Evolutionary conservation across 2,888 invertebrate genomes (phyloP).

Genomic region (Hypercompe scribonia): DNA sequence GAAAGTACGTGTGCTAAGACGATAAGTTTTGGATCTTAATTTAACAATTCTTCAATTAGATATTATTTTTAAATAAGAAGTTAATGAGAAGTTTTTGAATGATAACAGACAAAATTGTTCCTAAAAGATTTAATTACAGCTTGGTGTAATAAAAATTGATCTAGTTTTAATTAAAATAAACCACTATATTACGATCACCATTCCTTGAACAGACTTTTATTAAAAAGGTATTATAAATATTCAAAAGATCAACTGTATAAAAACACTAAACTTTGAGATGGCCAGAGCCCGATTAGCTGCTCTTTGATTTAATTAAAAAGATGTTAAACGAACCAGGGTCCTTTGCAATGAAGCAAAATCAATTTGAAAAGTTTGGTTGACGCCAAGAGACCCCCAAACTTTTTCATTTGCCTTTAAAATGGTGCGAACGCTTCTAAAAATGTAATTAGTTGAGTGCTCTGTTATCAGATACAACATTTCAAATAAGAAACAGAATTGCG

Average conservation of each 20-base stretch:
- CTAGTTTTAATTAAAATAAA: neutral
- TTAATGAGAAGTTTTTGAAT: no score
- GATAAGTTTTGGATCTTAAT: neutral
- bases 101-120: neutral
- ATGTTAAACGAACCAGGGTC: constrained; percentile 76
- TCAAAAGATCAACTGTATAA: constrained; percentile 54
- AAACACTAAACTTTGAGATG: constrained; percentile 41
- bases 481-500: neutral
- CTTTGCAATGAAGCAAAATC: constrained; percentile 68
- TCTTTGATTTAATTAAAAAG: constrained; percentile 80
- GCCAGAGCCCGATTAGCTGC: constrained; percentile 63
- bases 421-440: constrained; percentile 49
- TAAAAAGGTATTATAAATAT: constrained; percentile 47
- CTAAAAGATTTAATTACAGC: neutral
- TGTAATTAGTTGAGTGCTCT: constrained; percentile 46
- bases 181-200: neutral
- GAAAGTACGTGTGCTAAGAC: neutral
- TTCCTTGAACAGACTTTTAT: constrained; percentile 13
- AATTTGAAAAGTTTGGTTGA: constrained; percentile 72
- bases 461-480: constrained; percentile 24
- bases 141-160: neutral
- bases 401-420: constrained; percentile 67
- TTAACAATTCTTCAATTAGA: neutral
- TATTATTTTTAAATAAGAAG: neutral
- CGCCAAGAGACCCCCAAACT: constrained; percentile 51